Conservation (phyloP, 2,888 invertebrate species). For the Gymnoscelis rufifasciata region DNA sequence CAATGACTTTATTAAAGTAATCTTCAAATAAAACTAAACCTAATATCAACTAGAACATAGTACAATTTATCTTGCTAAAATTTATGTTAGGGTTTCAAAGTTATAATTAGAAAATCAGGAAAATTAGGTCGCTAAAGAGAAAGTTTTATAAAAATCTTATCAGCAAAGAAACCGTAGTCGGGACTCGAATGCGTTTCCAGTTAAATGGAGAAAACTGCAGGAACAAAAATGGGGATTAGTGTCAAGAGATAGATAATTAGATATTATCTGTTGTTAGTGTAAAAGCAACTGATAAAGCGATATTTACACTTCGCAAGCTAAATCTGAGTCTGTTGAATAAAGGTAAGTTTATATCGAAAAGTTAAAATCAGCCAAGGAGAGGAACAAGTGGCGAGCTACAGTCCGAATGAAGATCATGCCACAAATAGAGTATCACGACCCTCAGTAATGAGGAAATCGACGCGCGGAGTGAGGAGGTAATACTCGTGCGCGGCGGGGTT, state of each 20-base stretch:
- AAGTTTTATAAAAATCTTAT: neutral
- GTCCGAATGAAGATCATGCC: no score
- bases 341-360: conserved; percentile 6
- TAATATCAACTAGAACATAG: neutral
- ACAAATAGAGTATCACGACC: no score
- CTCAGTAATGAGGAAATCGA: no score
- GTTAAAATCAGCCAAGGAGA: no score
- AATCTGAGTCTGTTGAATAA: conserved; percentile 17
- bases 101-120: neutral
- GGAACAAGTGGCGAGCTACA: no score
- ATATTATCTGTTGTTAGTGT: conserved; percentile 18
- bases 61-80: neutral
- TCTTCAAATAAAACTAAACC: neutral
- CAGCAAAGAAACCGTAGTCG: neutral
- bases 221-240: conserved; percentile 55
- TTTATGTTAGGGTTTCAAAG: no score
- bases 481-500: no score
- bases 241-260: conserved; percentile 5
- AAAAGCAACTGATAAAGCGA: conserved; percentile 30
- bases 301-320: conserved; percentile 9
- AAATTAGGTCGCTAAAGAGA: neutral
- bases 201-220: conserved; percentile 35
- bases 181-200: conserved; percentile 15
- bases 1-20: no score
- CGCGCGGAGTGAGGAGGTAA: no score